phyloP scores from a whole-genome alignment of 2,113 vertebrate species.

The Grantiella picta region DNA sequence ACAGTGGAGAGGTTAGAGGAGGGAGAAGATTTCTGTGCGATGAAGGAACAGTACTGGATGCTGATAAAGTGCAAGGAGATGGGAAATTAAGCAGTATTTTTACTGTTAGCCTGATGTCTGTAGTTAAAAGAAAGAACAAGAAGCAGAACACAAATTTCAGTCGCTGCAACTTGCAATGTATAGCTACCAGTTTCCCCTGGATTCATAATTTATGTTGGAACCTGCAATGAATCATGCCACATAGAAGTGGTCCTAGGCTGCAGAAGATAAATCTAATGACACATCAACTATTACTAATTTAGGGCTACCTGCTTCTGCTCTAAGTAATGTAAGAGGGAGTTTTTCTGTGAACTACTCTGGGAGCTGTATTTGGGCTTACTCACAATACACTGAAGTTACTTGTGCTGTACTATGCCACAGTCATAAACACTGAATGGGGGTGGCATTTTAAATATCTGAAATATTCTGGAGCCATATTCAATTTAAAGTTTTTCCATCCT shows the following conservation, averaged over 20 bases:
- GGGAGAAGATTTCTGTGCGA: background rate
- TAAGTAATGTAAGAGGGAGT: background rate
- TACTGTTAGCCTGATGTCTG: background rate
- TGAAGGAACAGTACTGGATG: background rate
- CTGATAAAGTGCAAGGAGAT: background rate
- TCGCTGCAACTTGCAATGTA: background rate
- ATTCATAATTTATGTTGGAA: constrained; percentile 51
- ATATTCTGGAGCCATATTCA: background rate
- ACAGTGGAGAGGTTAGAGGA: background rate
- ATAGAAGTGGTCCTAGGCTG: constrained; percentile 9
- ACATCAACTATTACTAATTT: constrained; percentile 54
- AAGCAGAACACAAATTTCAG: background rate
- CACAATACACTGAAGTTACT: background rate
- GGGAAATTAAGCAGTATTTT: background rate
- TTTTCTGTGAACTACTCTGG: background rate
- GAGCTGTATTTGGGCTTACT: background rate
- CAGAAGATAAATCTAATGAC: constrained; percentile 57
- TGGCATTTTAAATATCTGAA: background rate
- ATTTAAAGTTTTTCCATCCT: background rate
- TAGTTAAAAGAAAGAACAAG: background rate
- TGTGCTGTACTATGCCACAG: background rate
- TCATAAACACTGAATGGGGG: background rate
- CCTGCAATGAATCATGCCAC: constrained; percentile 19
- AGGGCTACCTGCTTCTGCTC: background rate
- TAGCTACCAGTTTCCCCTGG: background rate